phyloP scores from a whole-genome alignment of 64 coral and sea anemone genomes.

The Stichodactyla helianthus region DNA sequence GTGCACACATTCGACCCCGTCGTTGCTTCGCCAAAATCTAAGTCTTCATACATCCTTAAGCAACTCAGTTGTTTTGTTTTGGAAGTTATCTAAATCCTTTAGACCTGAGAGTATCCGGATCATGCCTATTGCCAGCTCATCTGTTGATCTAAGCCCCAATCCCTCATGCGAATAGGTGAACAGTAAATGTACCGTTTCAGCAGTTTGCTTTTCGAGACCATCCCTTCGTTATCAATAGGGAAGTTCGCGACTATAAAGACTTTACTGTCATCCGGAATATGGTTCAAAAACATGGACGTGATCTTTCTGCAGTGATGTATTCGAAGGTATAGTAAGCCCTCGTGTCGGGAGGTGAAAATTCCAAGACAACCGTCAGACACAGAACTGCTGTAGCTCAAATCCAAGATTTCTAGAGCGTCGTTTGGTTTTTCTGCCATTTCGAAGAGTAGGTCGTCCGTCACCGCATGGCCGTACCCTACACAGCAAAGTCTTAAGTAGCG shows the following conservation, averaged over 20 bases:
- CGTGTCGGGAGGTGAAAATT: slow-evolving; percentile 16
- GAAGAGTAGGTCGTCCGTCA: slow-evolving; percentile 72
- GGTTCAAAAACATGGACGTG: slow-evolving; percentile 55
- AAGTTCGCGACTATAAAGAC: slow-evolving; percentile 89
- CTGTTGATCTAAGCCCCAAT: slow-evolving; percentile 32
- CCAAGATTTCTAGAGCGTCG: slow-evolving; percentile 55
- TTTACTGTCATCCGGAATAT: slow-evolving; percentile 53
- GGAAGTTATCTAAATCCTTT: background rate
- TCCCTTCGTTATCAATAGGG: slow-evolving; percentile 42
- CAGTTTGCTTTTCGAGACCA: slow-evolving; percentile 29
- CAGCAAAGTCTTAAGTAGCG: slow-evolving; percentile 78
- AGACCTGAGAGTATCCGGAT: background rate
- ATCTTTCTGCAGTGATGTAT: slow-evolving; percentile 78
- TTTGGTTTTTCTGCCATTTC: slow-evolving; percentile 26
- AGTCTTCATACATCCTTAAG: background rate
- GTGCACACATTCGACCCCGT: too few relatives aligned
- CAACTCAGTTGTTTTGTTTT: background rate
- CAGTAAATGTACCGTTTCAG: slow-evolving; percentile 25
- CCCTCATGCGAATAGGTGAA: slow-evolving; percentile 53
- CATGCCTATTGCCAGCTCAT: slow-evolving; percentile 13
- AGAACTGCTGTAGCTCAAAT: slow-evolving; percentile 78
- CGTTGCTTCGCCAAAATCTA: too few relatives aligned
- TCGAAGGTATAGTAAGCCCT: slow-evolving; percentile 47
- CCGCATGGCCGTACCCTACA: slow-evolving; percentile 86
- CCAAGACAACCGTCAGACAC: slow-evolving; percentile 47